Evolutionary conservation across 1,140 invertebrate species (phyloP).

Genomic region (Ruditapes philippinarum): DNA sequence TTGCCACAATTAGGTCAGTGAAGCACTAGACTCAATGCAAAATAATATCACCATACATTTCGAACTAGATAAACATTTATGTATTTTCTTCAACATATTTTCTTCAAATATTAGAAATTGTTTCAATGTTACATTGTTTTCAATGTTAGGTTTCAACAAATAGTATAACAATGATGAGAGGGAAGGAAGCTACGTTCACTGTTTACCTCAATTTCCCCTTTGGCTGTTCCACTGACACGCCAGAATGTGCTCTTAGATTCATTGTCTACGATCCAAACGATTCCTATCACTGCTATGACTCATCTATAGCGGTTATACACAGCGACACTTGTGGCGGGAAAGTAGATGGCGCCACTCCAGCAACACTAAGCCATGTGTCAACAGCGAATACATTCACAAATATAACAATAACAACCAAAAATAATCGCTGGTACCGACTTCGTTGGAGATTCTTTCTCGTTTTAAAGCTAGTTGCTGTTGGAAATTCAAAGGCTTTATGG

Average conservation of each 20-base stretch:
- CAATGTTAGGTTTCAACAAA: slow-evolving; percentile 12
- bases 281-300: slow-evolving; percentile 3
- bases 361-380: not conserved
- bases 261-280: slow-evolving; percentile 14
- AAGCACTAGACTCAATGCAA: too few relatives aligned
- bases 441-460: not conserved
- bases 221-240: not conserved
- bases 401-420: slow-evolving; percentile 35
- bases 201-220: slow-evolving; percentile 33
- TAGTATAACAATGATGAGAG: not conserved
- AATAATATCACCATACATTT: too few relatives aligned
- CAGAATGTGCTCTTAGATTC: not conserved
- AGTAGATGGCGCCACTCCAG: not conserved
- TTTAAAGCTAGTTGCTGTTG: not conserved
- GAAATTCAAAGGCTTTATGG: slow-evolving; percentile 23
- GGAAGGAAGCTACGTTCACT: not conserved
- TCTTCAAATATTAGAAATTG: too few relatives aligned
- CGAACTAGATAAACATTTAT: too few relatives aligned
- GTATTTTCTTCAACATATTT: not conserved
- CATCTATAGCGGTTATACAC: slow-evolving; percentile 22
- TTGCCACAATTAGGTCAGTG: too few relatives aligned
- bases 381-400: not conserved
- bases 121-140: too few relatives aligned
- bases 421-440: slow-evolving; percentile 33
- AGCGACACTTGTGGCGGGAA: slow-evolving; percentile 32